Percentiles rank a stretch among this genome's conserved stretches.
phyloP scores from a whole-genome alignment of 2,888 invertebrate genomes.

The Tiliacea aurago region DNA sequence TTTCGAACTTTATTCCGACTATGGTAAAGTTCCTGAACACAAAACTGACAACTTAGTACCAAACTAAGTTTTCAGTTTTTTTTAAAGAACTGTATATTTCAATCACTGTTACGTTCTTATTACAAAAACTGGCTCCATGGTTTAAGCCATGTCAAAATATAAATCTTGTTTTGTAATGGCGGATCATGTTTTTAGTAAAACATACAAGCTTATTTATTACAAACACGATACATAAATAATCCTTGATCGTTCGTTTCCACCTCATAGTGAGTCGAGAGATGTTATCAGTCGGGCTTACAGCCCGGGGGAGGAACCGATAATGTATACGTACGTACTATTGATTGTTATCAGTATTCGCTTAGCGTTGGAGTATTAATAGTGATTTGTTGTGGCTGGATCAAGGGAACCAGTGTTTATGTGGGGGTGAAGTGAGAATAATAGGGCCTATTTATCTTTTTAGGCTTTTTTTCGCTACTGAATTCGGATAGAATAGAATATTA shows the following conservation, averaged over 20 bases:
- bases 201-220: background rate
- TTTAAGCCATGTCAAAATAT: too few species aligned
- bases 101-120: too few species aligned
- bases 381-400: slow-evolving; percentile 39
- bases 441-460: slow-evolving; percentile 7
- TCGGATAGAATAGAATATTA: too few species aligned
- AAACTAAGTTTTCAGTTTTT: too few species aligned
- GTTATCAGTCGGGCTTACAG: background rate
- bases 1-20: too few species aligned
- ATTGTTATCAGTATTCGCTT: slow-evolving; percentile 51
- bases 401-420: slow-evolving; percentile 24
- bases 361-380: slow-evolving; percentile 33
- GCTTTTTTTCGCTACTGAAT: background rate
- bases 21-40: too few species aligned
- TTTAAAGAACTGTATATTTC: too few species aligned
- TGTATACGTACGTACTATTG: background rate
- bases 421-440: slow-evolving; percentile 30
- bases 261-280: slow-evolving; percentile 26
- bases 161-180: too few species aligned
- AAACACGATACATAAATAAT: background rate
- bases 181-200: background rate
- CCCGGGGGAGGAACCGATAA: slow-evolving; percentile 12
- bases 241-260: background rate
- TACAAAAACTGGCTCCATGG: too few species aligned
- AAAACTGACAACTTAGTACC: too few species aligned